Evolutionary conservation across 2,888 invertebrate species (phyloP).

Genomic region (Holacanthella duospinosa): DNA sequence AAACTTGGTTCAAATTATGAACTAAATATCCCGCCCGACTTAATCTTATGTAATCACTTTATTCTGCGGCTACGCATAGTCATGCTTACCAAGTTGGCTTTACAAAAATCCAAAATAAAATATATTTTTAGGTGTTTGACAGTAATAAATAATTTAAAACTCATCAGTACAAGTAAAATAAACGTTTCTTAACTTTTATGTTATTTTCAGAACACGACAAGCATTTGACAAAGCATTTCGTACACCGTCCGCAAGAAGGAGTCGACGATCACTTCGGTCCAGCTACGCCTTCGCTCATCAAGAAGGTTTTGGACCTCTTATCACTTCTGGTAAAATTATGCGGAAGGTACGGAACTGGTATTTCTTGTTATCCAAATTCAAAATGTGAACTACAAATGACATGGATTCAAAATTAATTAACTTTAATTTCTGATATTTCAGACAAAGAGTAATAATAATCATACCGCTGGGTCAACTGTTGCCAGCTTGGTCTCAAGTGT

Average conservation of each 20-base stretch:
- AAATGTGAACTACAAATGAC: too few relatives aligned
- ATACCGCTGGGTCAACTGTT: slow-evolving; percentile 32
- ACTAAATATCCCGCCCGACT: too few relatives aligned
- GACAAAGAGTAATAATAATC: slow-evolving; percentile 37
- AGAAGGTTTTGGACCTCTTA: slow-evolving; percentile 91
- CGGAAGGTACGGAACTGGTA: slow-evolving; percentile 43
- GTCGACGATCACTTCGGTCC: slow-evolving; percentile 81
- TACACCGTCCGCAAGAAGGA: slow-evolving; percentile 77
- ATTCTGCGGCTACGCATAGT: too few relatives aligned
- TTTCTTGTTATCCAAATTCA: neutral
- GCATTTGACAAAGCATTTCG: slow-evolving; percentile 63
- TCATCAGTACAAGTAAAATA: too few relatives aligned
- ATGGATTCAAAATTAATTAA: neutral
- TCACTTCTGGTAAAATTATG: slow-evolving; percentile 96
- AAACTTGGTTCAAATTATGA: too few relatives aligned
- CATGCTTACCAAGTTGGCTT: too few relatives aligned
- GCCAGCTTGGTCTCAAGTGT: slow-evolving; percentile 36
- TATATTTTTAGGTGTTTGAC: too few relatives aligned
- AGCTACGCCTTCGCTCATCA: slow-evolving; percentile 99
- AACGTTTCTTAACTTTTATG: slow-evolving; percentile 6
- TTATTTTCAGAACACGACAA: slow-evolving; percentile 44
- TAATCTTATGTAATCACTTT: too few relatives aligned
- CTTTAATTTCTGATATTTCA: slow-evolving; percentile 9
- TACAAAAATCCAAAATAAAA: too few relatives aligned
- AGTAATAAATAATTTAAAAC: too few relatives aligned